Evolutionary conservation across 2,888 invertebrate species (phyloP), one percentile per base, ranked within the genome.

Genomic region (Drosophila helvetica): DNA sequence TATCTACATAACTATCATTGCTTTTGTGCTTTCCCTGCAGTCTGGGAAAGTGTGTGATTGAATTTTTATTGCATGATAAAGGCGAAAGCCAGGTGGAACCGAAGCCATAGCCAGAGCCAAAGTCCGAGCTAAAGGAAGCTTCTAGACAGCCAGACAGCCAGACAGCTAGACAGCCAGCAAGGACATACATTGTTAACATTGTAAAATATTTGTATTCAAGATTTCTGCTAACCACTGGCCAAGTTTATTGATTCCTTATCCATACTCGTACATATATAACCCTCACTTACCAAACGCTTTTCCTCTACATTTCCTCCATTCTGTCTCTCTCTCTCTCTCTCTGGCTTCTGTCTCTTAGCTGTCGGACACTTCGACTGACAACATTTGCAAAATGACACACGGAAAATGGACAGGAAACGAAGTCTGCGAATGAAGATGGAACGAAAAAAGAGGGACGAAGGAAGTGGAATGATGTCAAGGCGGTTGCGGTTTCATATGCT

Each of bases 1-100:
- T 79, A 72, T 75, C 74, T 72, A 81, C 77, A 84, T 77, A 81
- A 81, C 82, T 84, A 81, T 84, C 79, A 81, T 81, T 54, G 68
- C 52, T 54, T 54, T 50, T 43, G 54, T 64, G 42, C 59, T 18
- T 53, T 25, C 43, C 46, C 25, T 33, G 53, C 53, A 42, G 15
- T 12, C 7, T n/a, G 38, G 33, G 53, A 73, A 60, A 66, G 74
- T 81, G 72, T 87, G 79, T 79, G 77, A 87, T 86, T 86, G 85
- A 86, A 87, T 82, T 86, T 86, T 86, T 86, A 86, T 86, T 86
- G 85, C 79, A 77, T 77, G 86, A 81, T 86, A 84, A 85, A 80
- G 71, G 73, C 78, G 74, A 73, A 68, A 59, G 72, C 59, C 86
- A 84, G 82, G 80, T 84, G 72, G 64, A 70, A 54, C 53, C 63